Evolutionary conservation across 2,797 vertebrate genomes (phyloP).

Genomic region (Spizella passerina): DNA sequence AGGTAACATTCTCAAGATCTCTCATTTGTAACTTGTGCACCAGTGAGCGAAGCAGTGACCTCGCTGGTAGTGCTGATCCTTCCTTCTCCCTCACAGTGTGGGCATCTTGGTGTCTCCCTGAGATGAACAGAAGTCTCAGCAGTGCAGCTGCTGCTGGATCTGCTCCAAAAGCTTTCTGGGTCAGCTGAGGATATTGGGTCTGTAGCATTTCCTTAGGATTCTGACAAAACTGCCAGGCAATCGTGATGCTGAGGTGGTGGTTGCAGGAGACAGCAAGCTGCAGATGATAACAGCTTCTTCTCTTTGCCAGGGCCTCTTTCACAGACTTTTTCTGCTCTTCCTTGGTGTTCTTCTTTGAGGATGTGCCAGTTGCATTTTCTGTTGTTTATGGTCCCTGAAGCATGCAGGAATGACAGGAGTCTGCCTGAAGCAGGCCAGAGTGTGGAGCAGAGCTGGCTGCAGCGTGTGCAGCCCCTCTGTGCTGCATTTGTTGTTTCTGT

Average conservation of each 20-base stretch:
- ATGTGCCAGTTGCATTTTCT: background rate
- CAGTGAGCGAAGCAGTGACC: background rate
- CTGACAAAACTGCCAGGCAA: background rate
- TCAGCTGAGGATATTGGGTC: background rate
- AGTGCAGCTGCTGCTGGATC: background rate
- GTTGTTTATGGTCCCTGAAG: background rate
- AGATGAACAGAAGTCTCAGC: background rate
- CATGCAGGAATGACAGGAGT: background rate
- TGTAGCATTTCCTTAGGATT: background rate
- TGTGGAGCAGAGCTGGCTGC: background rate
- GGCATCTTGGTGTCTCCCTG: background rate
- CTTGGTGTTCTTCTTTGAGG: background rate
- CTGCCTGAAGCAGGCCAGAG: background rate
- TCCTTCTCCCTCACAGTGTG: rapidly evolving
- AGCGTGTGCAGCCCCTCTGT: background rate
- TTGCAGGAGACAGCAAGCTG: background rate
- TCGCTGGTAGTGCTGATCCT: background rate
- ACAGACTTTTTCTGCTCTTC: background rate
- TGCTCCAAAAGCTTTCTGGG: background rate
- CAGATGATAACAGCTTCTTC: background rate
- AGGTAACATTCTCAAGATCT: background rate
- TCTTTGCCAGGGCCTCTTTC: background rate
- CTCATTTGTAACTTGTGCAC: background rate
- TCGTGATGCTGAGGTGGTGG: background rate
- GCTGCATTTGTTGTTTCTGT: background rate